phyloP scores from a whole-genome alignment of 2,113 vertebrate genomes.

The Zeus faber region DNA sequence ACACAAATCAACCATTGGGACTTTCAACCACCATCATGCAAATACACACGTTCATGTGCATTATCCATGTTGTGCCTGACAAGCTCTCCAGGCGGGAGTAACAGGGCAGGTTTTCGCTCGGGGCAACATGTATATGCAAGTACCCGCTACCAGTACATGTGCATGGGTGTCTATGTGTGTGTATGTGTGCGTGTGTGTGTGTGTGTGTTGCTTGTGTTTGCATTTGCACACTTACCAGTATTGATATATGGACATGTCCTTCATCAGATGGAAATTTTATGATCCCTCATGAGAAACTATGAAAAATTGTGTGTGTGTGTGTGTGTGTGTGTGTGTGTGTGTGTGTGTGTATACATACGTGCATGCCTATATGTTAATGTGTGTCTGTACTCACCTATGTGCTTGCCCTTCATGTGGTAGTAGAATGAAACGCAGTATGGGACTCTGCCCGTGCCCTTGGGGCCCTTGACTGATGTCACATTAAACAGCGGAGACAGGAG shows the following conservation, averaged over 20 bases:
- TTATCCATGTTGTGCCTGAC: too few relatives aligned
- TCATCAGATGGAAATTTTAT: not conserved
- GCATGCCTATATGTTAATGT: not conserved
- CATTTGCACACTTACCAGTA: not conserved
- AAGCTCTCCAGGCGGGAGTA: too few relatives aligned
- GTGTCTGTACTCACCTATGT: constrained; percentile 86
- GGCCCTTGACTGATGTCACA: constrained; percentile 74
- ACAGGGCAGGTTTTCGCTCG: too few relatives aligned
- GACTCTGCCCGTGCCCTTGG: constrained; percentile 79
- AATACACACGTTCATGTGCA: too few relatives aligned
- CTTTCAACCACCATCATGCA: too few relatives aligned
- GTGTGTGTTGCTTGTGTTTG: constrained; percentile 6
- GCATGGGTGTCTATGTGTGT: too few relatives aligned
- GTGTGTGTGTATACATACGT: constrained; percentile 9
- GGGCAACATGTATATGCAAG: too few relatives aligned
- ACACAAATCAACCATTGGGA: too few relatives aligned
- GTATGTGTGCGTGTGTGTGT: too few relatives aligned
- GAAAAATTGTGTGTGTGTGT: constrained; percentile 1
- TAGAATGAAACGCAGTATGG: constrained; percentile 96
- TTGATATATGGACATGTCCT: not conserved
- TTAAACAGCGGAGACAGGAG: constrained; percentile 94
- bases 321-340: constrained; percentile 20
- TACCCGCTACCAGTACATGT: too few relatives aligned
- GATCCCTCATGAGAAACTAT: not conserved
- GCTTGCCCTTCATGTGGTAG: constrained; percentile 98